Percentiles rank a stretch among this genome's conserved stretches.
Evolutionary conservation across 2,113 vertebrate genomes (phyloP).

Genomic region (Lichenostomus cassidix): DNA sequence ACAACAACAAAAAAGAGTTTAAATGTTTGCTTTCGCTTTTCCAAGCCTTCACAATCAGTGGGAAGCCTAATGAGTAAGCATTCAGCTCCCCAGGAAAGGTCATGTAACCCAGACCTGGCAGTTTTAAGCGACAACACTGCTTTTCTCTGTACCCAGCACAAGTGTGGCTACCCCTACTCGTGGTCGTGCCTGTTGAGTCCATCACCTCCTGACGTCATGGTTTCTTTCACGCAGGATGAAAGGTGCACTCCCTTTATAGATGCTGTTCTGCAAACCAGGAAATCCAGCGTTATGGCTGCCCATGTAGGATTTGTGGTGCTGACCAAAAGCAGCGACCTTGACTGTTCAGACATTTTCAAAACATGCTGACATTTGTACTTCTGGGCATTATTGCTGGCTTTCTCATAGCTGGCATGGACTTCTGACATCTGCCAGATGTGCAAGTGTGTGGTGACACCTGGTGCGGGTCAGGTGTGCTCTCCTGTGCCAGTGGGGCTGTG

Average conservation of each 20-base stretch:
- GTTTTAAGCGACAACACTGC: background rate
- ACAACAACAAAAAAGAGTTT: background rate
- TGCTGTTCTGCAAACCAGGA: background rate
- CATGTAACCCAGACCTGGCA: background rate
- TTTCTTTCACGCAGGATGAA: background rate
- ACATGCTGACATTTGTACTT: background rate
- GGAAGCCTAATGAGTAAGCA: background rate
- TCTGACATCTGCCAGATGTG: background rate
- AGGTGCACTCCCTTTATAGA: background rate
- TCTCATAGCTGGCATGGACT: accelerated
- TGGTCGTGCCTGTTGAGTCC: accelerated
- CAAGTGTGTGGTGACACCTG: background rate
- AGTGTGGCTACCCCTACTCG: background rate
- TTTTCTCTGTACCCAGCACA: background rate
- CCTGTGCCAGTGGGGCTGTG: background rate
- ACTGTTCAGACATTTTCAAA: background rate
- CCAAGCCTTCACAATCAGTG: background rate
- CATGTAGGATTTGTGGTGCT: background rate
- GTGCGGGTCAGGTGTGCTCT: background rate
- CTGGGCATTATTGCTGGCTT: background rate
- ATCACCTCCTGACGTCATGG: no score
- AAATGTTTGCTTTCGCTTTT: background rate
- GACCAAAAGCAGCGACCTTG: background rate
- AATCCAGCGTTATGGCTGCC: background rate
- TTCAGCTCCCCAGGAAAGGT: background rate